These are phyloP conservation scores for Notothenia coriiceps DNA, from an alignment of 2,113 vertebrate species.

Conservation along the genomic window DNA sequence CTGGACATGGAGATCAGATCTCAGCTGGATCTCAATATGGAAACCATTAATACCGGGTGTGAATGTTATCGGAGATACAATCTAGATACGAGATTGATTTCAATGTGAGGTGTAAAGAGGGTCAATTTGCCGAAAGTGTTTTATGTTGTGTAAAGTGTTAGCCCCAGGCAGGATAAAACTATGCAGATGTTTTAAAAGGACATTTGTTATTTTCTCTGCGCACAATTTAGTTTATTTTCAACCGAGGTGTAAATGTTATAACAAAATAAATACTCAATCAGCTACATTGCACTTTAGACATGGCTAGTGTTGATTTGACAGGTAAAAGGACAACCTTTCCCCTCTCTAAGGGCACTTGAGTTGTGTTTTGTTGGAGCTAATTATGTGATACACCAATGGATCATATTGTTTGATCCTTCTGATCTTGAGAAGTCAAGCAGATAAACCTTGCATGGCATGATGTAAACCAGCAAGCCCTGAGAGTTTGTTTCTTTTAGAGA, in stretches of 20 bases:
- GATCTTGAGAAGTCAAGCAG: neutral
- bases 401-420: constrained; percentile 5
- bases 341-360: neutral
- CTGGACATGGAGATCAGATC: too few relatives aligned
- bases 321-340: neutral
- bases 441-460: neutral
- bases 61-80: too few relatives aligned
- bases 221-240: neutral
- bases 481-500: neutral
- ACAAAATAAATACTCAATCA: constrained; percentile 14
- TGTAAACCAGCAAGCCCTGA: neutral
- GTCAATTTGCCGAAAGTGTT: neutral
- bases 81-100: too few relatives aligned
- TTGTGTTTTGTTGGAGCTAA: too few relatives aligned
- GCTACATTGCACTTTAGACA: neutral
- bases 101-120: too few relatives aligned
- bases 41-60: too few relatives aligned
- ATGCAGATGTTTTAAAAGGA: neutral
- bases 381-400: neutral
- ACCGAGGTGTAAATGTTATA: neutral
- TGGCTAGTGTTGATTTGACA: neutral
- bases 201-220: constrained; percentile 2
- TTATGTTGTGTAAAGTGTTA: neutral
- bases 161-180: neutral
- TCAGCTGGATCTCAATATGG: too few relatives aligned